Evolutionary conservation across 2,113 vertebrate species (phyloP), one percentile per base, ranked within the genome.

Genomic region (Microtus montanus): DNA sequence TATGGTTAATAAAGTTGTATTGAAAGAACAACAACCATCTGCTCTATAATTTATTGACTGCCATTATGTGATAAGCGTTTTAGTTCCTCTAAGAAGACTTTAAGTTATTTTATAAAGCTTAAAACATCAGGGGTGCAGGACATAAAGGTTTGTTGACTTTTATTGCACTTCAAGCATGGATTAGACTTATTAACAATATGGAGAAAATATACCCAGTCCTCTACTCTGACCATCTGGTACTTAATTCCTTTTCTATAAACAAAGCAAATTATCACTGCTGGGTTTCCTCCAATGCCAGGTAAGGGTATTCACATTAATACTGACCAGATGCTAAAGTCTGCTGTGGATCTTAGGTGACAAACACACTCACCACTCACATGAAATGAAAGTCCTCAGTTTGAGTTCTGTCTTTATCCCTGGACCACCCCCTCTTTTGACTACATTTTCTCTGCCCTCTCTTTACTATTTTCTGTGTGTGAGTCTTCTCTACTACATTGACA

Each of bases 31-130:
- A 77, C 12, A 58, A 74, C 73, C 30, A 70, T 70, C 71, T 52
- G 12, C 63, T 89, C 33, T 89, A 41, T 41, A 41, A 41, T 41
- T 41, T 41, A 70, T 20, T 58, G 78, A 84, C 52, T 78, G 26
- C 13, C 41, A 38, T 95, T 93, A 66, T 38, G 5, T 86, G 61
- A 85, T n/a, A 91, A 41, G 35, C 14, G 13, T 58, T 41, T 35
- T n/a, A 84, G 92, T 70, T 91, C 54, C 63, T 86, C 19, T 30
- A 35, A 78, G 87, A 88, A 70, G 28, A 71, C 22, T 35, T 28
- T 33, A 87, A 90, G 17, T 92, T 54, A 64, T 91, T 47, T 92
- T 47, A 91, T 68, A 63, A 91, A 93, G 44, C 80, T 68, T 44
- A 89, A 86, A 78, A 93, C 41, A 91, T 10, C 5, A n/a, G 26